These are phyloP conservation scores for Acanthosepion lycidas DNA, from an alignment of 2,888 invertebrate species.

Conservation along the genomic window DNA sequence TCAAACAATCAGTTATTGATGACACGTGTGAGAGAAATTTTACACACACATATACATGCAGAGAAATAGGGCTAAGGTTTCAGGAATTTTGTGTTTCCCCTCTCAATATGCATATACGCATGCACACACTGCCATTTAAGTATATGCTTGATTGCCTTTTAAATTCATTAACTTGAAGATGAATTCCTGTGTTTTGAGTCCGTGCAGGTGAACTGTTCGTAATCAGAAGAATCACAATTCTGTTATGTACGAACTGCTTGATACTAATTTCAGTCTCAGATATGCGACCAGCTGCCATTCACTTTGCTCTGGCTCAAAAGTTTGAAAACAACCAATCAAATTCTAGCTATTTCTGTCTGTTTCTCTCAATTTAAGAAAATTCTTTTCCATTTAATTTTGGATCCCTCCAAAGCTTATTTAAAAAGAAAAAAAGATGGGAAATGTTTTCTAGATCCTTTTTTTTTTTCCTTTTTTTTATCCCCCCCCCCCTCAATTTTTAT, in stretches of 20 bases:
- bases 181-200: constrained; percentile 21
- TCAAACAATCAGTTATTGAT: neutral
- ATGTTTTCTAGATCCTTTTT: no score
- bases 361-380: no score
- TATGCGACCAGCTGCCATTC: constrained; percentile 8
- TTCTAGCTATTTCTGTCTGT: no score
- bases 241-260: neutral
- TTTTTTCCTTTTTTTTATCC: no score
- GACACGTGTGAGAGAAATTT: neutral
- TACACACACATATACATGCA: no score
- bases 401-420: no score
- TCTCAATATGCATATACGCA: neutral
- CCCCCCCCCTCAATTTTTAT: neutral
- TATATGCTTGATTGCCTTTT: neutral
- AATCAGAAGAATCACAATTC: neutral
- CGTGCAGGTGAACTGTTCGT: neutral
- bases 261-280: neutral
- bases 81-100: neutral
- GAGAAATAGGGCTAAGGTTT: neutral
- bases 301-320: neutral
- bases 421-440: no score
- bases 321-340: no score
- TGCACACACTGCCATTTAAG: neutral
- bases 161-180: constrained; percentile 10
- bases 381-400: no score